These are phyloP conservation scores for Pagrus major DNA, from an alignment of 2,113 vertebrate genomes.

Conservation along the genomic window DNA sequence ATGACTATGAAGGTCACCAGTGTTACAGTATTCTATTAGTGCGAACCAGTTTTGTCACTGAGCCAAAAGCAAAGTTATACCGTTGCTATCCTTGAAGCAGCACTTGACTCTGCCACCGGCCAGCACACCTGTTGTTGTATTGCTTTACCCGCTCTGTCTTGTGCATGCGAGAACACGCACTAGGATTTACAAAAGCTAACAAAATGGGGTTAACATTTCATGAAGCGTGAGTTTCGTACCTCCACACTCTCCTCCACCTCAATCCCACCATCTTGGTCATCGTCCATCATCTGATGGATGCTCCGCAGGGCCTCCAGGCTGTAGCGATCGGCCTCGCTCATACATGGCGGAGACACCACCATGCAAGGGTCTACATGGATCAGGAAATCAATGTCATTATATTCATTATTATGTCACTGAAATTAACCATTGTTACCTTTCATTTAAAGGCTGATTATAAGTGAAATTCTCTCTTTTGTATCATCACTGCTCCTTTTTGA, in stretches of 20 bases:
- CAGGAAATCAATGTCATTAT: background rate
- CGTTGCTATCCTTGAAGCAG: constrained; percentile 73
- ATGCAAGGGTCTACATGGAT: constrained; percentile 88
- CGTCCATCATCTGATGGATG: constrained; percentile 98
- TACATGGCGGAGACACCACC: constrained; percentile 89
- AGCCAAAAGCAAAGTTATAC: constrained; percentile 71
- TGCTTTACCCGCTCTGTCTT: constrained; percentile 25
- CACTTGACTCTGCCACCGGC: constrained; percentile 59
- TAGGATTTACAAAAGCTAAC: background rate
- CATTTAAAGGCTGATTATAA: background rate
- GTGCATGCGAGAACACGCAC: constrained; percentile 5
- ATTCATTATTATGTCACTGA: background rate
- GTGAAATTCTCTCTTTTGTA: background rate
- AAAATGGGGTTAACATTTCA: background rate
- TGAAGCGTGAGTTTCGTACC: constrained; percentile 81
- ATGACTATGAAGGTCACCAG: constrained; percentile 59
- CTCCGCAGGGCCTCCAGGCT: constrained; percentile 94
- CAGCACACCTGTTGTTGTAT: constrained; percentile 68
- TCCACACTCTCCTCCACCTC: constrained; percentile 98
- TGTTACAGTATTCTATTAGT: constrained; percentile 54
- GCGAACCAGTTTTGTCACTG: constrained; percentile 62
- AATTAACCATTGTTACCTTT: background rate
- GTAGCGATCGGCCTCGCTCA: constrained; percentile 92
- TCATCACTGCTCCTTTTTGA: background rate
- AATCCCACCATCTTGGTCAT: constrained; percentile 96